Percentiles rank a stretch among this genome's conserved stretches.
Evolutionary conservation across 1,140 invertebrate species (phyloP).

Genomic region (Pemphigus obesinymphae): DNA sequence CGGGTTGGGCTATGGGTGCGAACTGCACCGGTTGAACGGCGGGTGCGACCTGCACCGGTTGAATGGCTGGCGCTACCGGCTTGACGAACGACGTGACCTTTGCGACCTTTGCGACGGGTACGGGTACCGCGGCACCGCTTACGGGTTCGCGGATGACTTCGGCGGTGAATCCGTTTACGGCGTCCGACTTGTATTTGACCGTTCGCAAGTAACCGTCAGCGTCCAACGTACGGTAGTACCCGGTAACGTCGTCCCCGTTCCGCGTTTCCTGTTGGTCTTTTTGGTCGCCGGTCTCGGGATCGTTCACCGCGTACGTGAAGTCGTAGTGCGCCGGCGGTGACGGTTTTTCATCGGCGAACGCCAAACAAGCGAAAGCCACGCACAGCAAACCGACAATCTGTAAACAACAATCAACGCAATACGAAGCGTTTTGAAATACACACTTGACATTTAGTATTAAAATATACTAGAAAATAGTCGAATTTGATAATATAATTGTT

Average conservation of each 20-base stretch:
- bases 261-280: conserved; percentile 55
- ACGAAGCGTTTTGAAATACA: no score
- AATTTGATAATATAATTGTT: no score
- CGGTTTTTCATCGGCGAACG: conserved; percentile 37
- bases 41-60: conserved; percentile 44
- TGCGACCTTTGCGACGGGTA: not conserved
- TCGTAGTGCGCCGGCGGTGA: conserved; percentile 49
- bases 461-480: no score
- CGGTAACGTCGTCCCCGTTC: conserved; percentile 54
- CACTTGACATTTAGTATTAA: no score
- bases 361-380: not conserved
- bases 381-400: not conserved
- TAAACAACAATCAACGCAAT: no score
- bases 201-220: conserved; percentile 56
- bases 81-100: no score
- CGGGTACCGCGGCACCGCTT: not conserved
- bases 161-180: conserved; percentile 62
- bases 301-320: conserved; percentile 56
- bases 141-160: conserved; percentile 55
- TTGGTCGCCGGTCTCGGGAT: conserved; percentile 54
- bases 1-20: not conserved
- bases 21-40: conserved; percentile 41
- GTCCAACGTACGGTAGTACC: conserved; percentile 54
- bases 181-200: conserved; percentile 60
- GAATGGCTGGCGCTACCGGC: no score